Conservation (phyloP, 2,888 invertebrate genomes). For the Hirtodrosophila confusa region DNA sequence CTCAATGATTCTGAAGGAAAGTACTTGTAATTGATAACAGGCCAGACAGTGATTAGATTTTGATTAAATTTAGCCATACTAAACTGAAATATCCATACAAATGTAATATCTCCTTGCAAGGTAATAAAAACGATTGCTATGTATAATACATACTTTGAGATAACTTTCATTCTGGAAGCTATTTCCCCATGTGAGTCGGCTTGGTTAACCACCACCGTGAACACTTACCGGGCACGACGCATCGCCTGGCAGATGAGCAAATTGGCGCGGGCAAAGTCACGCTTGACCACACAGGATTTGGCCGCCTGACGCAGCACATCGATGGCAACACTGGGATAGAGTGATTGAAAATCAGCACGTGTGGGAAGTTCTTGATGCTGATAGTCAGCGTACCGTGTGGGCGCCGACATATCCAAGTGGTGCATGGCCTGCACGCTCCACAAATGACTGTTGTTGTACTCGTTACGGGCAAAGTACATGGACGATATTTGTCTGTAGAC, state of each 20-base stretch:
- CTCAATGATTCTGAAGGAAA: too few relatives aligned
- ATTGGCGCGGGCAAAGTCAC: constrained; percentile 92
- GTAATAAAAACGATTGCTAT: too few relatives aligned
- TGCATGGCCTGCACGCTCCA: constrained; percentile 92
- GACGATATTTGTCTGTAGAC: constrained; percentile 93
- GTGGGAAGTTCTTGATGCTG: neutral
- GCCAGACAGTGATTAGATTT: too few relatives aligned
- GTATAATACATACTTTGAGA: too few relatives aligned
- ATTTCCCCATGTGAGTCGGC: too few relatives aligned
- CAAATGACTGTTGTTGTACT: constrained; percentile 91
- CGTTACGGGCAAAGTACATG: constrained; percentile 92
- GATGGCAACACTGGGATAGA: constrained; percentile 86
- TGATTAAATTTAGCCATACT: too few relatives aligned
- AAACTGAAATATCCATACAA: too few relatives aligned
- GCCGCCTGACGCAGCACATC: constrained; percentile 94
- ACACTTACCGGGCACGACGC: constrained; percentile 84
- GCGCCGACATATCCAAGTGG: constrained; percentile 87
- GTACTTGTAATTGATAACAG: too few relatives aligned
- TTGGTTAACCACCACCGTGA: too few relatives aligned
- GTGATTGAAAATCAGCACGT: neutral
- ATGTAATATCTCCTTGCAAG: too few relatives aligned
- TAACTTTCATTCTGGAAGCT: too few relatives aligned
- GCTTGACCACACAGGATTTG: constrained; percentile 95
- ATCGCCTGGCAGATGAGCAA: constrained; percentile 93
- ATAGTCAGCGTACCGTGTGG: constrained; percentile 85